Evolutionary conservation across 2,113 vertebrate genomes (phyloP).

Genomic region (Pterocles burchelli): DNA sequence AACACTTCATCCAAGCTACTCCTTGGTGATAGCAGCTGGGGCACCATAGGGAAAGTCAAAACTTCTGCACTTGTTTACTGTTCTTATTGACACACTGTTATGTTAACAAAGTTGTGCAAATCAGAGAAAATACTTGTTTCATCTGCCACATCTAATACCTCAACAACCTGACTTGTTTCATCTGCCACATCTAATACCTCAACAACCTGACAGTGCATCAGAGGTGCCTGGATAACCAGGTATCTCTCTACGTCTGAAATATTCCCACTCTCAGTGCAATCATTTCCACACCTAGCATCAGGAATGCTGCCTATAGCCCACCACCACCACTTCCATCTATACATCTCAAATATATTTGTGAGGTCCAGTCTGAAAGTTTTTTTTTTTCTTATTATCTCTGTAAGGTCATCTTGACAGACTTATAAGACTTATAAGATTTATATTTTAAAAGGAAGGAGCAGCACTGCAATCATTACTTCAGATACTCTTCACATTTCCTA

Average conservation of each 20-base stretch:
- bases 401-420: not conserved
- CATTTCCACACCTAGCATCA: not conserved
- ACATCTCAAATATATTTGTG: not conserved
- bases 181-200: not conserved
- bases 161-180: not conserved
- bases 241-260: not conserved
- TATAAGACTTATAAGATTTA: not conserved
- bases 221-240: not conserved
- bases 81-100: not conserved
- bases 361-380: not conserved
- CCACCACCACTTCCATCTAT: not conserved
- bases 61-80: not conserved
- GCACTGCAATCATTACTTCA: not conserved
- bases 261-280: not conserved
- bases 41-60: not conserved
- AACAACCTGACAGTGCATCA: not conserved
- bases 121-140: not conserved
- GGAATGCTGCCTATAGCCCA: not conserved
- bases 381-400: not conserved
- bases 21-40: not conserved
- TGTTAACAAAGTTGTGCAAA: not conserved
- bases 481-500: not conserved
- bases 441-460: not conserved
- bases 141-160: not conserved
- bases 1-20: not conserved